These are phyloP conservation scores for Oriolus oriolus DNA, from an alignment of 2,113 vertebrate species.

Conservation along the genomic window DNA sequence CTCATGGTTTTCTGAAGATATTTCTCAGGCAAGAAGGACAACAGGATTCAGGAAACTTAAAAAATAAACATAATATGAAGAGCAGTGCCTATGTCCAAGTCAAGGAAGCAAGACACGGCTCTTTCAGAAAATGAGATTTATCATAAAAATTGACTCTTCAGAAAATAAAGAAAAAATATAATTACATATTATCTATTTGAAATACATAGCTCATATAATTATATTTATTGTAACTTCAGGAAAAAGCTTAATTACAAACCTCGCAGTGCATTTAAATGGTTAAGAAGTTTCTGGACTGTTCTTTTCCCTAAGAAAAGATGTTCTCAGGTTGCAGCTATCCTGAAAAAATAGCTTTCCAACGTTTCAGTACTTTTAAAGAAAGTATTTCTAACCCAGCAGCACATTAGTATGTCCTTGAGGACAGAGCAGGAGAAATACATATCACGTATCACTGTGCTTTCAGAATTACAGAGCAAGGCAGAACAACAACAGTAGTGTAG, in stretches of 20 bases:
- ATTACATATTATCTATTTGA: not conserved
- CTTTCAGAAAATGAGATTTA: not conserved
- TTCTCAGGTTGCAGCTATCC: conserved; percentile 42
- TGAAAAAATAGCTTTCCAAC: conserved; percentile 5
- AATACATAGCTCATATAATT: not conserved
- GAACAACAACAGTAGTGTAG: not conserved
- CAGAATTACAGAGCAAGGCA: not conserved
- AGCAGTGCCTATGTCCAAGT: not conserved
- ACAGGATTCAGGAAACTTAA: not conserved
- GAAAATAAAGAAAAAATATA: not conserved
- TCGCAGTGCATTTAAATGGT: not conserved
- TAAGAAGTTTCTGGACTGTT: conserved; percentile 25
- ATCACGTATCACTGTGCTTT: not conserved
- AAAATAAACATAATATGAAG: not conserved
- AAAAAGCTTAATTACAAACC: not conserved
- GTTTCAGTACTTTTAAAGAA: conserved; percentile 21
- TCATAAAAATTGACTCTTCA: not conserved
- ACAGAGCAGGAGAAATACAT: conserved; percentile 9
- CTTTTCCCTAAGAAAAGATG: conserved; percentile 6
- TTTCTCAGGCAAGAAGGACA: not conserved
- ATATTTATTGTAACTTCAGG: not conserved
- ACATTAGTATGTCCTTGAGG: conserved; percentile 39
- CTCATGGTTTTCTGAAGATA: not conserved
- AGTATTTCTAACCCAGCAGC: conserved; percentile 33
- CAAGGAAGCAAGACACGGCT: not conserved